A percentile compares a stretch with the other conserved stretches of the same genome.
Evolutionary conservation across 2,888 invertebrate genomes (phyloP).

Genomic region (Pilophorus perplexus): DNA sequence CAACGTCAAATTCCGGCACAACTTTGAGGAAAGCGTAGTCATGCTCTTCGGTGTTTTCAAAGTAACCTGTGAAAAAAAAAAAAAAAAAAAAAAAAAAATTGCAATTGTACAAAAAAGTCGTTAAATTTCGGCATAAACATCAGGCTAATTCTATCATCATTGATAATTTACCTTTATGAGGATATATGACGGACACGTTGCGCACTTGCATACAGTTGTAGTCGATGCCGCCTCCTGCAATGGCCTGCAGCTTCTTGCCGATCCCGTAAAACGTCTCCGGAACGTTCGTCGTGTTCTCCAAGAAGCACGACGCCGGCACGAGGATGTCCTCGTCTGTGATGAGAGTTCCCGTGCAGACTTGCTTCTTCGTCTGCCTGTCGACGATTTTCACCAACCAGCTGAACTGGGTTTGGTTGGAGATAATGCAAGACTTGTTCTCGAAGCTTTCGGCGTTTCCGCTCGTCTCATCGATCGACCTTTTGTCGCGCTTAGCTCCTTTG

Average conservation of each 20-base stretch:
- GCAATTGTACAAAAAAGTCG: no score
- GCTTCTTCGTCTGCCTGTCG: conserved; percentile 17
- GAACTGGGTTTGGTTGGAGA: conserved; percentile 13
- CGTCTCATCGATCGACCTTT: no score
- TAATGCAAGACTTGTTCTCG: neutral
- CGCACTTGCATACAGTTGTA: conserved; percentile 21
- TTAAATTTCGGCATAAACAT: no score
- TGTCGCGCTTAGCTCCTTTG: no score
- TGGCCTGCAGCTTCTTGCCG: neutral
- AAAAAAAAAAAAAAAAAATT: no score
- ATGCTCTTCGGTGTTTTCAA: conserved; percentile 13
- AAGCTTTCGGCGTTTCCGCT: no score
- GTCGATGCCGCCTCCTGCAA: conserved; percentile 21
- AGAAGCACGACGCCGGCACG: conserved; percentile 28
- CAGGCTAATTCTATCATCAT: no score
- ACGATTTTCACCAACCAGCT: conserved; percentile 32
- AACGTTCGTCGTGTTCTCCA: conserved; percentile 24
- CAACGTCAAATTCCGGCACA: conserved; percentile 14
- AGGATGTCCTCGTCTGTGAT: conserved; percentile 30
- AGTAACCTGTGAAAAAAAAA: no score
- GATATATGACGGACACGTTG: conserved; percentile 24
- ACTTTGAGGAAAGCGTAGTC: conserved; percentile 32
- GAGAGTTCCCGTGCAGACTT: conserved; percentile 26
- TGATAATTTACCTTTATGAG: no score
- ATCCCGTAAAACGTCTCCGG: neutral